Evolutionary conservation across 2,888 invertebrate genomes (phyloP), one percentile per base, ranked within the genome.

Genomic region (Epirrhoe alternata): DNA sequence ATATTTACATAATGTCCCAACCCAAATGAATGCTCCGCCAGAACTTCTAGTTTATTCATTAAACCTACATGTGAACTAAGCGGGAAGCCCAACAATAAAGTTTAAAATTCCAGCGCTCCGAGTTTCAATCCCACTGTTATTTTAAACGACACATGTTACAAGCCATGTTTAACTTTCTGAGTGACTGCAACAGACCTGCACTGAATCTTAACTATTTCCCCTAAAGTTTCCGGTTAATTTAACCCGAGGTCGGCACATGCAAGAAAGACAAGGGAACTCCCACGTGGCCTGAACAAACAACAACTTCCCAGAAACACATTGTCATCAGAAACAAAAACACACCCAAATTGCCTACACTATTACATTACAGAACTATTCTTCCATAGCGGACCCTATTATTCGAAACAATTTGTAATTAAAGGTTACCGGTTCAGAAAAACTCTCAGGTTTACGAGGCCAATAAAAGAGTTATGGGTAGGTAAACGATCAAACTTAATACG

Each of bases 211-310:
- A 92, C 87, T 85, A 86, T 88, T 86, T 87, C 88, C 89, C 86
- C 86, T 81, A 84, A 79, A 85, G 86, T 90, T 92, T 90, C 90
- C 90, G 90, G 90, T 90, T 90, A 90, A 91, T 91, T 91, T 91
- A 91, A 91, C 87, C 73, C 84, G 83, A 80, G 84, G 84, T 86
- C 88, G 85, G 83, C 86, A 87, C 86, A 88, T 90, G 90, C 87
- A 63, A 70, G 72, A 70, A 67, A 71, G 70, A 81, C 81, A 80
- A 77, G 79, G 80, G 82, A 83, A 83, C 87, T 90, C 90, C 88
- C 89, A 90, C 89, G 86, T 88, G 88, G 82, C 82, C 79, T 79
- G 77, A 82, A 86, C 84, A 87, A 88, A 87, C 86, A 87, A 80
- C 76, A 74, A 82, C 88, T 73, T 89, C 89, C 83, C 85, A 88